Conservation (phyloP, 1,140 invertebrate species). For the Manduca sexta region DNA sequence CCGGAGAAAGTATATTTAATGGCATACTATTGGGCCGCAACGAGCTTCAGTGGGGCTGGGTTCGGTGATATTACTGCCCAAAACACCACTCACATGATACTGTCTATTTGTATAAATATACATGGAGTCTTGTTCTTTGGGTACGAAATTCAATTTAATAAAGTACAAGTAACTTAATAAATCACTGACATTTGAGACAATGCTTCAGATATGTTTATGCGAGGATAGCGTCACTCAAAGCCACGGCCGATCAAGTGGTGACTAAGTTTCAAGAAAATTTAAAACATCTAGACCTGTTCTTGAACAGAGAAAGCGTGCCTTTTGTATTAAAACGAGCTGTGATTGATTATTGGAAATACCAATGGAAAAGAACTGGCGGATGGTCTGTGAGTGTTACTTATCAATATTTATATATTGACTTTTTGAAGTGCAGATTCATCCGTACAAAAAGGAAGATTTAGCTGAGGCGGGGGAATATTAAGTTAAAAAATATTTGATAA, state of each 20-base stretch:
- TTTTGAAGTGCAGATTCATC: too few relatives aligned
- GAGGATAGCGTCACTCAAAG: conserved; percentile 61
- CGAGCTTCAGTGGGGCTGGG: conserved; percentile 59
- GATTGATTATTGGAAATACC: conserved; percentile 63
- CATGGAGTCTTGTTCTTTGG: conserved; percentile 67
- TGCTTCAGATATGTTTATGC: conserved; percentile 61
- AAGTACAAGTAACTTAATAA: not conserved
- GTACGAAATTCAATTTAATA: conserved; percentile 26
- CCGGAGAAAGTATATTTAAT: conserved; percentile 53
- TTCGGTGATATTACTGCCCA: conserved; percentile 68
- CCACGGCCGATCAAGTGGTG: conserved; percentile 54
- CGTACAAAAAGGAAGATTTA: too few relatives aligned
- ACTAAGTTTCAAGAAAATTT: conserved; percentile 64
- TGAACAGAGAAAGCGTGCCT: conserved; percentile 58
- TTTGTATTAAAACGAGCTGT: conserved; percentile 44
- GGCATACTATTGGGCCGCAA: conserved; percentile 64
- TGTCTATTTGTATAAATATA: conserved; percentile 57
- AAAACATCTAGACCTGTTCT: conserved; percentile 59
- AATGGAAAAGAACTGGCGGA: conserved; percentile 67
- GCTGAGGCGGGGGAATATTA: too few relatives aligned
- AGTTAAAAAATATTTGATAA: too few relatives aligned
- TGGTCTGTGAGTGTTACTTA: conserved; percentile 49
- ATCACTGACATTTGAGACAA: not conserved
- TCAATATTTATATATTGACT: not conserved
- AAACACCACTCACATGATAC: conserved; percentile 51